Evolutionary conservation across 2,888 invertebrate genomes (phyloP).

Genomic region (Melitaea athalia): DNA sequence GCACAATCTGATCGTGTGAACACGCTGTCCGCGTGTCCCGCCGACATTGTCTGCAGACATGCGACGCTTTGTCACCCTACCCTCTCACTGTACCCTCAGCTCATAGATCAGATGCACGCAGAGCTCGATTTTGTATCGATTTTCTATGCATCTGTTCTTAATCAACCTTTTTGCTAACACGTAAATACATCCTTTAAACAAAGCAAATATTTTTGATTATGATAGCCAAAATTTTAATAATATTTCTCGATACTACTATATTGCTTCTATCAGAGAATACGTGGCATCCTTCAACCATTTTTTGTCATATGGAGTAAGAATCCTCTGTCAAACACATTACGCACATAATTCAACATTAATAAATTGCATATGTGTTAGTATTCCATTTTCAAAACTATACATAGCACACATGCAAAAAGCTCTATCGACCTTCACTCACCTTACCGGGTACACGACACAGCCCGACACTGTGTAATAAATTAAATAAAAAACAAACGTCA

Average conservation of each 20-base stretch:
- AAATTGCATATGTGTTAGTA: too few species aligned
- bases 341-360: too few species aligned
- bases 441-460: slow-evolving; percentile 11
- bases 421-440: slow-evolving; percentile 19
- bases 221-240: too few species aligned
- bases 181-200: too few species aligned
- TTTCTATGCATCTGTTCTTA: slow-evolving; percentile 32
- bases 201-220: too few species aligned
- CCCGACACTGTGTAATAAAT: slow-evolving; percentile 44
- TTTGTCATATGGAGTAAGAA: too few species aligned
- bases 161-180: slow-evolving; percentile 14
- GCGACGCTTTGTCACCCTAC: slow-evolving; percentile 79
- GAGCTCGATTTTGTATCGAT: slow-evolving; percentile 32
- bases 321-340: too few species aligned
- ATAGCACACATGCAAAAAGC: slow-evolving; percentile 9
- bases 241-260: too few species aligned
- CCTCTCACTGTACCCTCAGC: slow-evolving; percentile 49
- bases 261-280: too few species aligned
- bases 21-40: slow-evolving; percentile 66
- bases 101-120: slow-evolving; percentile 28
- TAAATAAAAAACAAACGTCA: slow-evolving; percentile 57
- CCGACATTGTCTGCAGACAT: slow-evolving; percentile 71
- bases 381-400: too few species aligned
- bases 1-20: slow-evolving; percentile 79
- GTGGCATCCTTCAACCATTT: too few species aligned